Evolutionary conservation across 2,888 invertebrate genomes (phyloP).

Genomic region (Noctua comes): DNA sequence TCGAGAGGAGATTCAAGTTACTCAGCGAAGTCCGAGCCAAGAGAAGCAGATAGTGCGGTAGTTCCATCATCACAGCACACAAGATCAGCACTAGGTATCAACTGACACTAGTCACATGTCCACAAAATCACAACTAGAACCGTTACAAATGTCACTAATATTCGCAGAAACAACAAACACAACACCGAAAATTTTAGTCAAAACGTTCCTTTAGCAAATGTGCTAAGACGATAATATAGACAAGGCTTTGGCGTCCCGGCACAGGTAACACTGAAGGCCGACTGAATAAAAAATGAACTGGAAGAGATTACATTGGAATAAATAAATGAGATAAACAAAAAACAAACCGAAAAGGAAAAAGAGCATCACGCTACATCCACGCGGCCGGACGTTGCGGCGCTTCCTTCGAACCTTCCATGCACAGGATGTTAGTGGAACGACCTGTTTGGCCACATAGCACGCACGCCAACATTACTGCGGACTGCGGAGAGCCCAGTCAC

Average conservation of each 20-base stretch:
- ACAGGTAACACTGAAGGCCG: slow-evolving; percentile 90
- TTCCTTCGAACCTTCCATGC: slow-evolving; percentile 86
- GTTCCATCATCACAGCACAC: slow-evolving; percentile 87
- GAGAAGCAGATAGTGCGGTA: slow-evolving; percentile 84
- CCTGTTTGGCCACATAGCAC: slow-evolving; percentile 70
- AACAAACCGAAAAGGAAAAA: slow-evolving; percentile 88
- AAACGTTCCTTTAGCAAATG: slow-evolving; percentile 69
- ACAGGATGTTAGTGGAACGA: slow-evolving; percentile 83
- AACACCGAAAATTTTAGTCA: slow-evolving; percentile 44
- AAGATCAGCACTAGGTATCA: slow-evolving; percentile 62
- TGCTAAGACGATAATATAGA: slow-evolving; percentile 74
- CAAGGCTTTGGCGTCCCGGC: slow-evolving; percentile 86
- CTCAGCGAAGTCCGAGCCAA: slow-evolving; percentile 84
- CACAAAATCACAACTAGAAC: slow-evolving; percentile 63
- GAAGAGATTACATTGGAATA: slow-evolving; percentile 91
- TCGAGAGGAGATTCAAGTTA: slow-evolving; percentile 79
- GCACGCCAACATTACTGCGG: slow-evolving; percentile 48
- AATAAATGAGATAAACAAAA: slow-evolving; percentile 91
- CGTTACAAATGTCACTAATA: slow-evolving; percentile 54
- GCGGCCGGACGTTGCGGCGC: slow-evolving; percentile 90
- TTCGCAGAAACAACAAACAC: slow-evolving; percentile 43
- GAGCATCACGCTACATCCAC: slow-evolving; percentile 89
- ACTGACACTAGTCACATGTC: slow-evolving; percentile 67
- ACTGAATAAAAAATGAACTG: slow-evolving; percentile 90
- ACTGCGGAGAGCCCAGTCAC: slow-evolving; percentile 32